A percentile compares a stretch with the other conserved stretches of the same genome.
phyloP scores from a whole-genome alignment of 2,797 vertebrate species.

The Notoglanidium macrostoma region DNA sequence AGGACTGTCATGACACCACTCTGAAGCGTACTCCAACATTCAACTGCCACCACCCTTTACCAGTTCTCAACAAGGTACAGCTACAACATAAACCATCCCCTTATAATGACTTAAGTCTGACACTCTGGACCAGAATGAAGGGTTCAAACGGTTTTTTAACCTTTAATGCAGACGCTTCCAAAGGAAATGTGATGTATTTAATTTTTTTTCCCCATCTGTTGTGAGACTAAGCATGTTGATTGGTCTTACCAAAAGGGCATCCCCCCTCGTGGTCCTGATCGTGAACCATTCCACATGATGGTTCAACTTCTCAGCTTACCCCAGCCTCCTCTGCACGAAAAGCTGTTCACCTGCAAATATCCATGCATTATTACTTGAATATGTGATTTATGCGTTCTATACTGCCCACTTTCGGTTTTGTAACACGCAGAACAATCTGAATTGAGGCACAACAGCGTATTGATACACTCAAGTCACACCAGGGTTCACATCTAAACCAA shows the following conservation, averaged over 20 bases:
- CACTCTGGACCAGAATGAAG: background rate
- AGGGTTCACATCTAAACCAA: background rate
- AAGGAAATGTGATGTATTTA: background rate
- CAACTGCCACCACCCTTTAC: background rate
- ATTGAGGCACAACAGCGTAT: background rate
- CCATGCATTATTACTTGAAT: background rate
- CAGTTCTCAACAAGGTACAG: background rate
- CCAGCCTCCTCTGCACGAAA: conserved; percentile 27
- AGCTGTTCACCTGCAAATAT: conserved; percentile 10
- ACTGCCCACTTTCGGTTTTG: background rate
- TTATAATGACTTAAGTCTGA: background rate
- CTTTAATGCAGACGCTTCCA: background rate
- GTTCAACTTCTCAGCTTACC: conserved; percentile 21
- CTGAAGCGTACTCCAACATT: background rate
- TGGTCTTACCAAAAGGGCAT: conserved; percentile 75
- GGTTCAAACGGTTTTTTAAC: background rate
- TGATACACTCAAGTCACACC: background rate
- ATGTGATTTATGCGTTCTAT: background rate
- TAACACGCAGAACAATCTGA: background rate
- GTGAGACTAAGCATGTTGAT: background rate
- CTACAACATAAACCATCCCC: background rate
- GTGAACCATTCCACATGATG: conserved; percentile 80
- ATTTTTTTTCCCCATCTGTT: no score
- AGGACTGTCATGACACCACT: background rate
- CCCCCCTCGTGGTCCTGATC: conserved; percentile 75